Percentiles rank a stretch among this genome's conserved stretches.
These are phyloP conservation scores for Melanchra persicariae DNA, from an alignment of 2,888 invertebrate species.

Conservation along the genomic window DNA sequence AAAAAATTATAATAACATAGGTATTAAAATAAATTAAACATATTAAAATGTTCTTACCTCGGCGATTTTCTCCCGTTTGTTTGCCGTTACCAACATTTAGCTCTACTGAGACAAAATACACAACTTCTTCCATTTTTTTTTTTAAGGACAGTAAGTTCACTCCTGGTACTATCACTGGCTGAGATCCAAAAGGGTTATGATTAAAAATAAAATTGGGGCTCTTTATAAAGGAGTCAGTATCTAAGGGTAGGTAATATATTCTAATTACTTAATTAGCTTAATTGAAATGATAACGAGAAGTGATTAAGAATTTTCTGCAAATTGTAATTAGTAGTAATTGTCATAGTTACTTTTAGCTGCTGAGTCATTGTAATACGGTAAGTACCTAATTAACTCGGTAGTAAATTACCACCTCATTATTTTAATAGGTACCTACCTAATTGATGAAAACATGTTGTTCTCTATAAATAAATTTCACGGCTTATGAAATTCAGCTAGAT, in stretches of 20 bases:
- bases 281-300: background rate
- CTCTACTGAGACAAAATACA: conserved; percentile 31
- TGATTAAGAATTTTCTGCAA: background rate
- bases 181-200: background rate
- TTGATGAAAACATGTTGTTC: conserved; percentile 24
- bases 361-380: background rate
- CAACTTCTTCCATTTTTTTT: conserved; percentile 42
- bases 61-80: conserved; percentile 9
- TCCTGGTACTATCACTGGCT: background rate
- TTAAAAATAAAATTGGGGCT: background rate
- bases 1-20: no score
- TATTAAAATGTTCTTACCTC: conserved; percentile 20
- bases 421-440: no score
- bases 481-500: background rate
- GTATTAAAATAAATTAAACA: no score
- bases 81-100: conserved; percentile 19
- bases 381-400: background rate
- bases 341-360: background rate
- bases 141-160: background rate
- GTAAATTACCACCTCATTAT: background rate
- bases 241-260: no score
- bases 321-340: conserved; percentile 2
- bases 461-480: background rate
- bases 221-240: conserved; percentile 5
- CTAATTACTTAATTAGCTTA: background rate